Evolutionary conservation across 2,888 invertebrate species (phyloP).

Genomic region (Melikaiella ostensackeni): DNA sequence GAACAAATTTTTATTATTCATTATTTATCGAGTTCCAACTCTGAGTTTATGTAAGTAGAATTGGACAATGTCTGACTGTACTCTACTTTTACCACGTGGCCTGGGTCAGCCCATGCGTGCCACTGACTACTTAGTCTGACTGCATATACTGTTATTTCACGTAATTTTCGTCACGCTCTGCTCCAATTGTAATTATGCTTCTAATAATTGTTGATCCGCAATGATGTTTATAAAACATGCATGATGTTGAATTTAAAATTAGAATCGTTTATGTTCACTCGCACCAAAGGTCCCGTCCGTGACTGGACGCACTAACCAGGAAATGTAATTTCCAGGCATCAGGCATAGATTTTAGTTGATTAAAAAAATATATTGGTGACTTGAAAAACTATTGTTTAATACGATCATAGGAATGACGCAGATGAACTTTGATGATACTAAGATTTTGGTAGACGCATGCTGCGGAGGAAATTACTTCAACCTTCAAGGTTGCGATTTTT

Average conservation of each 20-base stretch:
- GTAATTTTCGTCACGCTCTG: conserved; percentile 15
- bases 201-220: not conserved
- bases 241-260: not conserved
- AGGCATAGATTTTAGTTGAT: not conserved
- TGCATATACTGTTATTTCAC: conserved; percentile 12
- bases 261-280: not conserved
- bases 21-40: no score
- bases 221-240: not conserved
- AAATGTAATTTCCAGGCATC: not conserved
- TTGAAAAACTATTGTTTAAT: no score
- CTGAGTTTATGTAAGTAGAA: no score
- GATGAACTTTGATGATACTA: no score
- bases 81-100: not conserved
- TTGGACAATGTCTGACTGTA: not conserved
- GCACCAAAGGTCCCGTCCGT: not conserved
- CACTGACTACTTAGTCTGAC: conserved; percentile 8
- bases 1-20: no score
- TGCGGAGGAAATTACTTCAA: no score
- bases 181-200: not conserved
- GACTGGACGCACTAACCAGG: not conserved
- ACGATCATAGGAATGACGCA: no score
- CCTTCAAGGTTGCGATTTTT: no score
- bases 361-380: not conserved
- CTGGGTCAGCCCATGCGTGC: conserved; percentile 5
- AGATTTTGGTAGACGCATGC: no score